phyloP scores from a whole-genome alignment of 2,888 invertebrate species.

The Pogonocherus hispidulus region DNA sequence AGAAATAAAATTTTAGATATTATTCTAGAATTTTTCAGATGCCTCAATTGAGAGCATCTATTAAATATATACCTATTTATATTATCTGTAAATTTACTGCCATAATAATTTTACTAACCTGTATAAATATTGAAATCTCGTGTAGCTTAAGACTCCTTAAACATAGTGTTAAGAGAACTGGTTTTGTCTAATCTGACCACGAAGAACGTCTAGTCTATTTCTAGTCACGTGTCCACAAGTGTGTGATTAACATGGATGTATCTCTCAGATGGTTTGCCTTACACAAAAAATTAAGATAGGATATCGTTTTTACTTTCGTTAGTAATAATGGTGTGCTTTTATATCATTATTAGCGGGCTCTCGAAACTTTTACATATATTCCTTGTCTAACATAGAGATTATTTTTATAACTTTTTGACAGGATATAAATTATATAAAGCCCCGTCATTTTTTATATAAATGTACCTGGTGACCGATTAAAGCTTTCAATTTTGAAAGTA shows the following conservation, averaged over 20 bases:
- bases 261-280: slow-evolving; percentile 3
- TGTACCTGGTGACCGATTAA: no score
- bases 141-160: neutral
- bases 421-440: no score
- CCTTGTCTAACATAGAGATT: no score
- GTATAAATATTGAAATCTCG: slow-evolving; percentile 20
- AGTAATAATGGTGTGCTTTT: no score
- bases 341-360: neutral
- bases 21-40: neutral
- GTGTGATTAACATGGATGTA: slow-evolving; percentile 24
- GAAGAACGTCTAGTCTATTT: neutral
- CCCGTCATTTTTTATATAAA: no score
- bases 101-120: slow-evolving; percentile 1
- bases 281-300: slow-evolving; percentile 29
- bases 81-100: slow-evolving; percentile 13
- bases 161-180: neutral
- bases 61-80: slow-evolving; percentile 24
- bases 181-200: neutral
- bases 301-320: slow-evolving; percentile 12
- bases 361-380: neutral
- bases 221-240: slow-evolving; percentile 2
- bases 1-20: neutral
- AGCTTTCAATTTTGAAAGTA: no score
- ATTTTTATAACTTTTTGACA: no score
- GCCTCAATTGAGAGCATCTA: slow-evolving; percentile 6